Base-by-base conservation (phyloP, 2,113 vertebrate genomes). In the Sylvicapra grimmia region DNA sequence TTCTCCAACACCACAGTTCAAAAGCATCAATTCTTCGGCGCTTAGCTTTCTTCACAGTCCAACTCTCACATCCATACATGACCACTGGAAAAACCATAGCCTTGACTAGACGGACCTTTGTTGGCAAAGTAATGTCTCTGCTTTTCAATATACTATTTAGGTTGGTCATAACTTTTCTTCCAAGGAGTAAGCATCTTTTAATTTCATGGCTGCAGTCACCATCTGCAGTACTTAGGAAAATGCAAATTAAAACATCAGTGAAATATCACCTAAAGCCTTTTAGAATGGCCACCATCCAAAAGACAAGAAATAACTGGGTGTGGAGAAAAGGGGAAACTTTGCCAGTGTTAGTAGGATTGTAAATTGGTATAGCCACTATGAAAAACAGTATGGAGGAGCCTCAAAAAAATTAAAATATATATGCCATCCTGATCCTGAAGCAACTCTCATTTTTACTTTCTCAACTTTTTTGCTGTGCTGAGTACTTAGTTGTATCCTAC, bases 1-100 rank as follows among this genome's bases (percentile, higher is more conserved):
- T 59, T 59, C 58, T 59, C 58, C 58, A 59, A 59, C 25, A 59
- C 10, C 23, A 27, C 23, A 59, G 58, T 47, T 59, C 58, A 59
- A 27, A 59, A 27, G 23, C 21, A 58, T 23, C 21, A 23, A 58
- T 58, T 58, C 56, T 58, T 58, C 0, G 0, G 21, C 0, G 0
- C 56, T 58, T 21, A 58, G 56, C 56, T 0, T 59, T 27, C 58
- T 27, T 59, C 58, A 59, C 58, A 59, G 58, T 59, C 25, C 58
- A 59, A 59, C 9, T 59, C 23, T 59, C 58, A 59, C 25, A 59
- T 59, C 58, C 58, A 27, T 5, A 59, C 58, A 27, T 5, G 23
- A 59, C 58, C 4, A 59, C 58, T 11, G 58, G 58, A 27, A 59
- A 59, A 59, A 59, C 23, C 10, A 59, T 59, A 59, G 58, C 58